Conservation (phyloP, 2,888 invertebrate species). For the Lochmaea capreae region DNA sequence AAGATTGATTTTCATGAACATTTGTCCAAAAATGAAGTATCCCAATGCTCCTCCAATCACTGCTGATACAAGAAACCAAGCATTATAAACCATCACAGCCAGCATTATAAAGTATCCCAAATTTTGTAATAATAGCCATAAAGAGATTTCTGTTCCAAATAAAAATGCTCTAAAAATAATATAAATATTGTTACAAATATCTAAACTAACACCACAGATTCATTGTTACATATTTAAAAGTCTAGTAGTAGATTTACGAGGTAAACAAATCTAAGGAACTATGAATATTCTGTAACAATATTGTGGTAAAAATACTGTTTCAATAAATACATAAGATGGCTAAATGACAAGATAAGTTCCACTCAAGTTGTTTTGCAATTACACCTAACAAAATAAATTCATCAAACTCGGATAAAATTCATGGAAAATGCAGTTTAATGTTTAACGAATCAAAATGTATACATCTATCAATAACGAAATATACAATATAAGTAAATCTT, state of each 20-base stretch:
- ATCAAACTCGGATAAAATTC: too few species aligned
- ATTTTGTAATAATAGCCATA: slow-evolving; percentile 63
- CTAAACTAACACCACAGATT: too few species aligned
- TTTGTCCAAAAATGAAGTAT: slow-evolving; percentile 70
- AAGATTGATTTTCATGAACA: slow-evolving; percentile 68
- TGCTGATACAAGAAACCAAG: slow-evolving; percentile 74
- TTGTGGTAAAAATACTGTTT: too few species aligned
- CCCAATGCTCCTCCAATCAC: slow-evolving; percentile 73
- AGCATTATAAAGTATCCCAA: slow-evolving; percentile 80
- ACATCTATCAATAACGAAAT: not conserved
- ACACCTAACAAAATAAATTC: too few species aligned
- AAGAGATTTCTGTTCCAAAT: slow-evolving; percentile 58
- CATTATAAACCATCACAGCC: slow-evolving; percentile 80
- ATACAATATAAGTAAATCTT: not conserved
- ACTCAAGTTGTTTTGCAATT: too few species aligned
- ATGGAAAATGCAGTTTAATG: not conserved
- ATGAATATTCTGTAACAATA: not conserved
- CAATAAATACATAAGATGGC: too few species aligned
- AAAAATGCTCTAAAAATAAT: slow-evolving; percentile 56
- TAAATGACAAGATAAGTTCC: too few species aligned
- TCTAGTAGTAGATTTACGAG: too few species aligned
- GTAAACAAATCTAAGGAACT: too few species aligned
- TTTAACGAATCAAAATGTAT: not conserved
- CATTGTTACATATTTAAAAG: too few species aligned
- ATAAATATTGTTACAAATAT: not conserved